Evolutionary conservation across 2,113 vertebrate genomes (phyloP).

Genomic region (Sebastes schlegelii): DNA sequence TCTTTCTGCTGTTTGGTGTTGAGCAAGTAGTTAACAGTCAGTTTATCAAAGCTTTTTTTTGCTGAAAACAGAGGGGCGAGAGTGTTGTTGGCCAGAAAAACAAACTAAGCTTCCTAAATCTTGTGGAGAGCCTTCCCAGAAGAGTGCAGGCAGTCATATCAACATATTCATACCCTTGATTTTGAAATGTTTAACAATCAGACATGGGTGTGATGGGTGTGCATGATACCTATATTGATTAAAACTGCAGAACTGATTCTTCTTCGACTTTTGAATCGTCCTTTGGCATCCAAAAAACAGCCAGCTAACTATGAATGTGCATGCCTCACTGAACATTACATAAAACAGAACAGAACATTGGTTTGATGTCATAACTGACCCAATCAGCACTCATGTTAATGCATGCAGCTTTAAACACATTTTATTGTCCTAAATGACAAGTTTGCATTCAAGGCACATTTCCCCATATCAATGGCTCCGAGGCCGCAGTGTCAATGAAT

Average conservation of each 20-base stretch:
- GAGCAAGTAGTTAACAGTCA: neutral
- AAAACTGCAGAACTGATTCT: neutral
- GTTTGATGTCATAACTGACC: conserved; percentile 1
- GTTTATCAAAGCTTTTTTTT: neutral
- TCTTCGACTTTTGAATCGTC: neutral
- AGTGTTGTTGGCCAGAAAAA: neutral
- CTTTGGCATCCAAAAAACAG: neutral
- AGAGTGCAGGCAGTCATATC: too few species aligned
- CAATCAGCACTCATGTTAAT: neutral
- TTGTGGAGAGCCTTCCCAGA: too few species aligned
- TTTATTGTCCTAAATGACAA: conserved; percentile 32
- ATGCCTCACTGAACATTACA: neutral
- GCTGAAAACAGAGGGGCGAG: neutral
- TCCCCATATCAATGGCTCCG: neutral
- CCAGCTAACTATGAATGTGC: neutral
- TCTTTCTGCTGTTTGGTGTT: neutral
- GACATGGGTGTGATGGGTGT: neutral
- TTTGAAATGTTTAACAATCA: neutral
- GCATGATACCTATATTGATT: neutral
- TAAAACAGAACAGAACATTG: conserved; percentile 17
- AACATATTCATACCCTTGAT: neutral
- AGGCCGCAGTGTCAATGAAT: conserved; percentile 18
- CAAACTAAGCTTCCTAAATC: too few species aligned
- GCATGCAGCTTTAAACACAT: conserved; percentile 16
- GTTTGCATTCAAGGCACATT: conserved; percentile 34